Evolutionary conservation across 1,140 invertebrate genomes (phyloP).

Genomic region (Drosophila kanapiae): DNA sequence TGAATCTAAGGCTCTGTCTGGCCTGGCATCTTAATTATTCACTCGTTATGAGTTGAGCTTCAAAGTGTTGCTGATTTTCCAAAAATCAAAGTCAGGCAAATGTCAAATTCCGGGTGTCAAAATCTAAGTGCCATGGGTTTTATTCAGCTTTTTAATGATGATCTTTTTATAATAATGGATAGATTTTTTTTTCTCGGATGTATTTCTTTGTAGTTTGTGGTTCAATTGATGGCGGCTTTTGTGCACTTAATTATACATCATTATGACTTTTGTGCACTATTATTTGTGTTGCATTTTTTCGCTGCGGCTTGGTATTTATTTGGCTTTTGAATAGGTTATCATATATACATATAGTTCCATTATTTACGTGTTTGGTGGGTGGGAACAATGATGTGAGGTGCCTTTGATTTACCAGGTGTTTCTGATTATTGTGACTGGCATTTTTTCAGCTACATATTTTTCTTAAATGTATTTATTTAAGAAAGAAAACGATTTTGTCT

Average conservation of each 20-base stretch:
- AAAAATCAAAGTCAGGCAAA: conserved; percentile 60
- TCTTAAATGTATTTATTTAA: background rate
- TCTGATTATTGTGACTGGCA: background rate
- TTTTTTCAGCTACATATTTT: background rate
- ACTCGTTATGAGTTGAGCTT: conserved; percentile 29
- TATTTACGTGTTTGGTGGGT: conserved; percentile 19
- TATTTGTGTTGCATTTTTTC: conserved; percentile 33
- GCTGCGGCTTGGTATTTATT: conserved; percentile 36
- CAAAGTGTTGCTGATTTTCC: conserved; percentile 31
- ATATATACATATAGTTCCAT: background rate
- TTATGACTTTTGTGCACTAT: conserved; percentile 56
- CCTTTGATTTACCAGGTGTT: conserved; percentile 27
- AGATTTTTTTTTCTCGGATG: conserved; percentile 10
- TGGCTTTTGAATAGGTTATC: conserved; percentile 12
- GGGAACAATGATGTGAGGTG: conserved; percentile 10
- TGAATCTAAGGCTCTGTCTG: conserved; percentile 33
- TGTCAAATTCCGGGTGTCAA: conserved; percentile 58
- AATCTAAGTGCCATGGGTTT: conserved; percentile 25
- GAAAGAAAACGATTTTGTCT: background rate
- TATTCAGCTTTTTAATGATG: conserved; percentile 41
- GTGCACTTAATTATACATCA: conserved; percentile 58
- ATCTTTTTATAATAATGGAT: conserved; percentile 44
- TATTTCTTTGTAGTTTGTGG: conserved; percentile 14
- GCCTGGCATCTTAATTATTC: conserved; percentile 73
- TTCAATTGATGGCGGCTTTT: no score